Evolutionary conservation across 2,113 vertebrate species (phyloP), one percentile per base, ranked within the genome.

Genomic region (Entelurus aequoreus): DNA sequence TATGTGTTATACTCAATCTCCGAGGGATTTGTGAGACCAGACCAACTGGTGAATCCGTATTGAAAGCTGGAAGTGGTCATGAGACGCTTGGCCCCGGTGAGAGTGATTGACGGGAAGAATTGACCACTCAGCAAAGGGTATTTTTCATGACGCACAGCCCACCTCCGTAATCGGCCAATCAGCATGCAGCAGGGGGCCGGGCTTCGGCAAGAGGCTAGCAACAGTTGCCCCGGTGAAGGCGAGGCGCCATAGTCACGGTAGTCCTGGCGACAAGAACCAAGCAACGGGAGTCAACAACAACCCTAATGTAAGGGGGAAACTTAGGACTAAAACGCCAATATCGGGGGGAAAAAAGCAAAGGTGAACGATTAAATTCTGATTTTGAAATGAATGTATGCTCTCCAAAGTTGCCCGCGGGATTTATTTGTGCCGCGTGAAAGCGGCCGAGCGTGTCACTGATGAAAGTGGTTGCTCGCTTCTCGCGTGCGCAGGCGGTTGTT

Each of bases 151-250:
- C 68, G 73, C 54, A 0, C 16, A 61, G 51, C 48, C 62, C 75
- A 54, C 68, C 68, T 72, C 68, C 50, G 1, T 13, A 44, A 2
- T 54, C 6, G 59, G 48, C 91, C 87, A 91, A 90, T 83, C 68
- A 69, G 5, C 47, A 15, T 65, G 47, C 14, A 78, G 79, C 40
- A 68, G 38, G 66, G 79, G 88, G 79, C 72, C 87, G 88, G 70
- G 72, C 69, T 60, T 77, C 68, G 60, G 63, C 65, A 66, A 88
- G 92, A 93, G 92, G 93, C 89, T 96, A 96, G 94, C 94, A 96
- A 96, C 94, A 95, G 94, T 96, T 96, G 94, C 94, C 94, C 93
- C 90, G 93, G 94, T 95, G 94, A 94, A 93, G 93, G 93, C 91
- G 88, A 92, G 92, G 94, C 93, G 94, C 94, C 94, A 96, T 95